Conservation (phyloP, 2,797 vertebrate species). For the Lacerta bilineata region DNA sequence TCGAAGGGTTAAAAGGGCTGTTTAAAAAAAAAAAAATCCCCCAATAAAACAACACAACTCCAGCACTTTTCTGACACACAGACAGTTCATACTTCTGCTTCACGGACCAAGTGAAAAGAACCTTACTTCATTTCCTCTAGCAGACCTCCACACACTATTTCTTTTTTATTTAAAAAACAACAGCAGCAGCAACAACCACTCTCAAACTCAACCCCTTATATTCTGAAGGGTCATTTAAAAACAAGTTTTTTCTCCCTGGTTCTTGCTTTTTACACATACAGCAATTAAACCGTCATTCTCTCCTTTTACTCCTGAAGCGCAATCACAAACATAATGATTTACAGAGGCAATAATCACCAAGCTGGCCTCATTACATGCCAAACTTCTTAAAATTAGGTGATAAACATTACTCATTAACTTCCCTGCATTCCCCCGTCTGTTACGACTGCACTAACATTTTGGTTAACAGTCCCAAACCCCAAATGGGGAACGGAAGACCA, state of each 20-base stretch:
- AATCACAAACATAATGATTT: constrained; percentile 74
- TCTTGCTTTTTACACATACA: constrained; percentile 42
- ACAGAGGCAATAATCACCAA: constrained; percentile 74
- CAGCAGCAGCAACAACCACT: too few relatives aligned
- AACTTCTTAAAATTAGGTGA: constrained; percentile 72
- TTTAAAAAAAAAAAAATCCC: not conserved
- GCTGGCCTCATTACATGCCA: constrained; percentile 69
- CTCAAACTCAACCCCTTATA: constrained; percentile 9
- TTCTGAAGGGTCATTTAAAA: constrained; percentile 61
- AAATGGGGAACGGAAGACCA: not conserved
- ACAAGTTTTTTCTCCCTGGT: constrained; percentile 18
- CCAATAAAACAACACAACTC: not conserved
- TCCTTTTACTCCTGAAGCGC: constrained; percentile 59
- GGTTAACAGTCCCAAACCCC: not conserved
- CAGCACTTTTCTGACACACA: not conserved
- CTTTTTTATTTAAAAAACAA: too few relatives aligned
- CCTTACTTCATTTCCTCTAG: not conserved
- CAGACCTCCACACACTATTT: constrained; percentile 52
- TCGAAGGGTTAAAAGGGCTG: not conserved
- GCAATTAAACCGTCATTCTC: constrained; percentile 71
- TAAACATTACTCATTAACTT: constrained; percentile 78
- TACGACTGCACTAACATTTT: constrained; percentile 72
- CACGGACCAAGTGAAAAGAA: not conserved
- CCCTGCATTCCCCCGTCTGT: constrained; percentile 64
- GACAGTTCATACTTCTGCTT: constrained; percentile 17